phyloP scores from a whole-genome alignment of 2,113 vertebrate genomes.

The Tachysurus fulvidraco region DNA sequence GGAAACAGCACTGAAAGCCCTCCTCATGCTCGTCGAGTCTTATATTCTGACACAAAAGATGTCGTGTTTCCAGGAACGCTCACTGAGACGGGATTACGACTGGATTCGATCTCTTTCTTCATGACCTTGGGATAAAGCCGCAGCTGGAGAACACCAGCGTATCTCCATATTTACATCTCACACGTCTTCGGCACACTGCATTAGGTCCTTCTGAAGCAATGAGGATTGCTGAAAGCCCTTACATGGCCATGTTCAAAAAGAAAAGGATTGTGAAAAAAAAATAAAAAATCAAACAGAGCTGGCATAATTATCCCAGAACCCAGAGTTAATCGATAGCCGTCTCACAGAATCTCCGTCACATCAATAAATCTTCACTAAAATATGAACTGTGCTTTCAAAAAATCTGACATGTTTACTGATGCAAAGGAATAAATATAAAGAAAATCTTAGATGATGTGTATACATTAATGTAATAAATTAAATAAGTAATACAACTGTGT shows the following conservation, averaged over 20 bases:
- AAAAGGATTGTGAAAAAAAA: slow-evolving; percentile 45
- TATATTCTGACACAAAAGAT: slow-evolving; percentile 50
- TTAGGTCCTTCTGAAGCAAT: slow-evolving; percentile 65
- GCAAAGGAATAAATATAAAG: neutral
- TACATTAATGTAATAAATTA: neutral
- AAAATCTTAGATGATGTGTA: neutral
- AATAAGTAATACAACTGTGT: neutral
- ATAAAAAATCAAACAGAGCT: slow-evolving; percentile 48
- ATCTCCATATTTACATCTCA: slow-evolving; percentile 69
- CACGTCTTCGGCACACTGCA: slow-evolving; percentile 69
- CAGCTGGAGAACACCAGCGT: slow-evolving; percentile 71
- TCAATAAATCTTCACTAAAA: slow-evolving; percentile 41
- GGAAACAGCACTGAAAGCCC: neutral
- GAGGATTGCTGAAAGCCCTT: slow-evolving; percentile 44
- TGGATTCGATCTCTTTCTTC: slow-evolving; percentile 73
- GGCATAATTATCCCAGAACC: slow-evolving; percentile 45
- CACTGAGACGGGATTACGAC: slow-evolving; percentile 71
- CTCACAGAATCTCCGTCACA: neutral
- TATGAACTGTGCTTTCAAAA: neutral
- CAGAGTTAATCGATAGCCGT: neutral
- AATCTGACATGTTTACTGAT: neutral
- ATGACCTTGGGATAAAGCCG: slow-evolving; percentile 75
- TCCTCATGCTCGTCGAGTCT: neutral
- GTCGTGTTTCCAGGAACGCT: slow-evolving; percentile 69
- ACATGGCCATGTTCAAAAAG: slow-evolving; percentile 52